These are phyloP conservation scores for Campylomormyrus numenius DNA, from an alignment of 2,113 vertebrate genomes.

Conservation along the genomic window DNA sequence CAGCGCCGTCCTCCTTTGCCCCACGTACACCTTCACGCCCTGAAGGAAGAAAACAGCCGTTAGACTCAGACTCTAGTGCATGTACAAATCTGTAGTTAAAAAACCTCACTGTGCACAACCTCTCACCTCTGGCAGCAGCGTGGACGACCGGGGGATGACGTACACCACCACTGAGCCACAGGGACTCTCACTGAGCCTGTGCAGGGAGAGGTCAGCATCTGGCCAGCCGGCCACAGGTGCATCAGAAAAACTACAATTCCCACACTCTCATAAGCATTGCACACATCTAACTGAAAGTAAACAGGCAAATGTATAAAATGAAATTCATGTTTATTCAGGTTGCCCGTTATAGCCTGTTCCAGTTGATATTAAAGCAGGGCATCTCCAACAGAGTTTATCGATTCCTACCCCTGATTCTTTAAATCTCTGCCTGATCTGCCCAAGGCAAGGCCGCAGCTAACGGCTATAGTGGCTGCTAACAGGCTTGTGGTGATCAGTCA, in stretches of 20 bases:
- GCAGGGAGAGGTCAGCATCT: slow-evolving; percentile 73
- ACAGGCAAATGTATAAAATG: neutral
- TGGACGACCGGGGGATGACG: slow-evolving; percentile 68
- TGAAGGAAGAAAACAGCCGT: slow-evolving; percentile 31
- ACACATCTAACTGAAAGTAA: neutral
- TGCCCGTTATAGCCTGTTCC: neutral
- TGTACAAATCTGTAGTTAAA: neutral
- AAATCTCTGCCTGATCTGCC: neutral
- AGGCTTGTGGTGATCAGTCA: neutral
- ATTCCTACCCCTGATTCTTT: neutral
- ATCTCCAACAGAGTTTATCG: neutral
- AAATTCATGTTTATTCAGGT: neutral
- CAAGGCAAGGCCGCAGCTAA: neutral
- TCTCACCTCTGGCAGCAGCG: slow-evolving; percentile 73
- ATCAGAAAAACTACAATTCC: neutral
- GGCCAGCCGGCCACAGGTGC: slow-evolving; percentile 1
- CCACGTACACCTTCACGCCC: slow-evolving; percentile 69
- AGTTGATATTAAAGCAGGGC: neutral
- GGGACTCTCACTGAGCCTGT: slow-evolving; percentile 53
- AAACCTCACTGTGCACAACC: neutral
- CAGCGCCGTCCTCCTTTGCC: slow-evolving; percentile 72
- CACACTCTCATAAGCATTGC: neutral
- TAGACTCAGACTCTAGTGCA: neutral
- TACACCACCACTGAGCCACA: slow-evolving; percentile 78
- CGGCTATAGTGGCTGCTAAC: neutral